These are phyloP conservation scores for Pandemis heparana DNA, from an alignment of 2,888 invertebrate species.

Conservation along the genomic window DNA sequence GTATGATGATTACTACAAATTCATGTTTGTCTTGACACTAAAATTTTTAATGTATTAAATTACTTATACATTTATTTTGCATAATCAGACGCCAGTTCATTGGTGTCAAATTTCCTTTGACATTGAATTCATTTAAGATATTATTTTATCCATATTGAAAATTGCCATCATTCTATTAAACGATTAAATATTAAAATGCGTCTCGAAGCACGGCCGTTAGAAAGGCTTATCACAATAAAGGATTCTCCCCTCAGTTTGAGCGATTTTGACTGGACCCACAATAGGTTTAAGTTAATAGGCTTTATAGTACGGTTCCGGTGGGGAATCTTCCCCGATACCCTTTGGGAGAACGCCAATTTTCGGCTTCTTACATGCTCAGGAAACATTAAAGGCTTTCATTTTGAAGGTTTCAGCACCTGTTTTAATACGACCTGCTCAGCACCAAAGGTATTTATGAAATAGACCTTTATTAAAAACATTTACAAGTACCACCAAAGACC, in stretches of 20 bases:
- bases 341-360: slow-evolving; percentile 10
- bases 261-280: slow-evolving; percentile 16
- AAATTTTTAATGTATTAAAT: no score
- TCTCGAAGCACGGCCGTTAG: neutral
- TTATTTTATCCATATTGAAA: neutral
- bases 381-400: neutral
- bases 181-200: neutral
- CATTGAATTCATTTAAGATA: neutral
- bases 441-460: neutral
- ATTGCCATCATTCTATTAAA: neutral
- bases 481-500: no score
- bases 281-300: slow-evolving; percentile 36
- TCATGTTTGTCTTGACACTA: no score
- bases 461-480: no score
- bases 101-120: no score
- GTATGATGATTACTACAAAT: no score
- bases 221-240: neutral
- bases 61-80: no score
- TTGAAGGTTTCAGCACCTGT: neutral
- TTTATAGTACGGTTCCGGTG: slow-evolving; percentile 26
- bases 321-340: slow-evolving; percentile 1
- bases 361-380: neutral
- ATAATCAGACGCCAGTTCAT: no score
- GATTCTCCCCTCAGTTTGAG: slow-evolving; percentile 8
- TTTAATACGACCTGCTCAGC: neutral